phyloP scores from a whole-genome alignment of 2,888 invertebrate species.

The Ichneumon xanthorius region DNA sequence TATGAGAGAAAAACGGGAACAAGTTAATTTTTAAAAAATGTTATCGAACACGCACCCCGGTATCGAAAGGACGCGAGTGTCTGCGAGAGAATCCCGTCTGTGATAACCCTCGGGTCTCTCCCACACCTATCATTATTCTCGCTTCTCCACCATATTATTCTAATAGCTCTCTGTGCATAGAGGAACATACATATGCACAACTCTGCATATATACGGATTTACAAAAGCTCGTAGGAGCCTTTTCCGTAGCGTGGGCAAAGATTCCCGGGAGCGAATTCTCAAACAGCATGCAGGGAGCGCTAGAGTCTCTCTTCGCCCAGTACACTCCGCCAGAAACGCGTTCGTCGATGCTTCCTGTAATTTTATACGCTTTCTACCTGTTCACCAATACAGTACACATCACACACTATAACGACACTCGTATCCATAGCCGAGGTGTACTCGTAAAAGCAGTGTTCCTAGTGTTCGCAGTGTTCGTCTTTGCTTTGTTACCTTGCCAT shows the following conservation, averaged over 20 bases:
- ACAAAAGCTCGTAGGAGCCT: constrained; percentile 4
- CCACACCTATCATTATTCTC: constrained; percentile 31
- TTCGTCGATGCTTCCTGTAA: constrained; percentile 74
- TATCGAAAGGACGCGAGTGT: neutral
- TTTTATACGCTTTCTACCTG: constrained; percentile 80
- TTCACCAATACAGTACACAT: constrained; percentile 47
- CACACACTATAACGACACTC: neutral
- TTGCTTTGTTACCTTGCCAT: constrained; percentile 12
- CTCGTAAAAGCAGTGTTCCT: constrained; percentile 24
- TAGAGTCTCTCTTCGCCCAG: neutral
- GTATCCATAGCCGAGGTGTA: neutral
- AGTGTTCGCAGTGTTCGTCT: neutral
- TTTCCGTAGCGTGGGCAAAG: constrained; percentile 1
- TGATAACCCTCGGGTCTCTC: constrained; percentile 24
- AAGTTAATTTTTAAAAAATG: neutral
- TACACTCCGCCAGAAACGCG: constrained; percentile 27
- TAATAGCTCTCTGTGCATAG: constrained; percentile 10
- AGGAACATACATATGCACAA: neutral
- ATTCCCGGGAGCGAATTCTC: constrained; percentile 23
- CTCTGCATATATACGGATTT: constrained; percentile 3
- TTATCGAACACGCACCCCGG: neutral
- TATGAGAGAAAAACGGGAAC: neutral
- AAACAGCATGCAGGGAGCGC: constrained; percentile 12
- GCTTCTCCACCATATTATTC: constrained; percentile 35
- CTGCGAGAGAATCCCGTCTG: constrained; percentile 4